Conservation (phyloP, 2,888 invertebrate genomes). For the Apantesis nais region DNA sequence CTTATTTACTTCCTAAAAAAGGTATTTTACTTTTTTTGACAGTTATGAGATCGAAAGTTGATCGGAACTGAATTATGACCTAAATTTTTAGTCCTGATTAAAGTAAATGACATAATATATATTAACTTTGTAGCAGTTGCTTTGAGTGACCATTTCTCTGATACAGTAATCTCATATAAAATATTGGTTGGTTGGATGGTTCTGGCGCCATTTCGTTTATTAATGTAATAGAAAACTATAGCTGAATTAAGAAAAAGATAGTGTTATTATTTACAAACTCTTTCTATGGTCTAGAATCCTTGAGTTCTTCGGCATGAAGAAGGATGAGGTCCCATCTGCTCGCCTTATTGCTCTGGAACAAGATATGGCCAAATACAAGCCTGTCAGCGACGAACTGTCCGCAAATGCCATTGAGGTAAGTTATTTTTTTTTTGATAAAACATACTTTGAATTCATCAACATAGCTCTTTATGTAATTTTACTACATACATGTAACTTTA, state of each 20-base stretch:
- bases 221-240: background rate
- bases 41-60: no score
- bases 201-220: background rate
- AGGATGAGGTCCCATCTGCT: conserved; percentile 95
- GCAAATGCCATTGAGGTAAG: conserved; percentile 88
- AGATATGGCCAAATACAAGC: conserved; percentile 99
- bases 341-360: conserved; percentile 97
- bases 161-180: background rate
- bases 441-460: background rate
- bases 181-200: background rate
- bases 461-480: background rate
- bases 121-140: background rate
- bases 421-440: background rate
- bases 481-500: background rate
- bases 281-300: conserved; percentile 88
- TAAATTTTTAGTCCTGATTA: no score
- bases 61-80: no score
- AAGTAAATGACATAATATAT: background rate
- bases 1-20: background rate
- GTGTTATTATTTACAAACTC: background rate
- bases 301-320: conserved; percentile 99
- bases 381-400: conserved; percentile 89
- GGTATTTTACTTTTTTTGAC: no score
- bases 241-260: background rate
- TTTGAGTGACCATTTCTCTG: background rate